phyloP scores from a whole-genome alignment of 2,113 vertebrate genomes.

The Corvus moneduloides region DNA sequence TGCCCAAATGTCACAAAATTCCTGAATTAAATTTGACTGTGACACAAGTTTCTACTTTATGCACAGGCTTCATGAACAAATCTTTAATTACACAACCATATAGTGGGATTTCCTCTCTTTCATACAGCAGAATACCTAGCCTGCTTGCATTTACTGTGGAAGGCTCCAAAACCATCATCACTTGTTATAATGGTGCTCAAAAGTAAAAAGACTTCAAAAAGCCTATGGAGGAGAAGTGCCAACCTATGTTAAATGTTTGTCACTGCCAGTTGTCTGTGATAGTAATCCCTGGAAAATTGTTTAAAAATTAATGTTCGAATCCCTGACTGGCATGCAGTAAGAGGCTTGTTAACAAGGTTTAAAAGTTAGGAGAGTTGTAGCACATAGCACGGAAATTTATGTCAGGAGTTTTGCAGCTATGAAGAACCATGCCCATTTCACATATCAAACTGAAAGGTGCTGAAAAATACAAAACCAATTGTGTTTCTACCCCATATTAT shows the following conservation, averaged over 20 bases:
- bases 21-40: background rate
- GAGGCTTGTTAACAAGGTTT: background rate
- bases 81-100: background rate
- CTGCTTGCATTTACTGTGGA: background rate
- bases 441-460: background rate
- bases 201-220: background rate
- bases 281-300: background rate
- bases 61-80: background rate
- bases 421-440: background rate
- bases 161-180: background rate
- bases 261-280: background rate
- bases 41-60: background rate
- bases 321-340: background rate
- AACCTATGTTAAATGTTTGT: background rate
- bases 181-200: background rate
- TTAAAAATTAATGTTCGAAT: background rate
- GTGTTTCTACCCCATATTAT: background rate
- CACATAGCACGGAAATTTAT: background rate
- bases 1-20: background rate
- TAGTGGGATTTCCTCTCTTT: background rate
- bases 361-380: background rate
- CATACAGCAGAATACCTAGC: background rate
- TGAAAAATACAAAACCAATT: background rate
- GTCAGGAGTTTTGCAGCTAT: background rate
- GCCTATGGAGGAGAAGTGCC: background rate